Base-by-base conservation (phyloP, 2,888 invertebrate species). In the Nemurella pictetii region DNA sequence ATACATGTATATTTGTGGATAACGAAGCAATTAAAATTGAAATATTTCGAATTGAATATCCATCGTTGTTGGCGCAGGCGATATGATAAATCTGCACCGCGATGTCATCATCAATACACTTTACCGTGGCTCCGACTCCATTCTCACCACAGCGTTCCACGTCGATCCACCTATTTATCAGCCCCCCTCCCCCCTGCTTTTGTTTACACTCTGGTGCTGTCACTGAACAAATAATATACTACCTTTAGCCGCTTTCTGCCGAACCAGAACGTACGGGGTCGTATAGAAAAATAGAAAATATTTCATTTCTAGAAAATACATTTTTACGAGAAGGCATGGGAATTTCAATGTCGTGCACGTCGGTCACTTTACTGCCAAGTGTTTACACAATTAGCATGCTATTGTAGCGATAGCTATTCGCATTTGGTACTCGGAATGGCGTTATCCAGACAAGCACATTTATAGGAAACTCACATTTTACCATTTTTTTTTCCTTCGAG, bases 171-270 rank as follows among this genome's bases (percentile, higher is more conserved):
- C 78, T 78, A 78, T 78, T 30, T 30, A 78, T 78, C 78, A 78
- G 9, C 28, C 26, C 30, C 12, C 2, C 78, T 12, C 26, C 30
- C 12, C 2, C 78, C 12, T 55, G 78, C 78, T 78, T 78, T 78
- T 78, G 78, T 78, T 78, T 78, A 78, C 78, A 27, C n/a, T 78
- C 29, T 78, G 78, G 25, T 75, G 75, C 78, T 78, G 78, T 78
- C 78, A 78, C 29, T 30, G 78, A 29, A 29, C 78, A 78, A 78
- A 55, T 55, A 55, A 55, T 55, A 55, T 55, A 55, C 55, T 55
- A 55, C 55, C 55, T 55, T 20, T 1, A 55, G 15, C 20, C 55
- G 55, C 55, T 55, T 55, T 55, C 1, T 55, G 55, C 55, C 55
- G 55, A n/a, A 20, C 55, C 55, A 12, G 55, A 12, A 12, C 15